phyloP scores from a whole-genome alignment of 2,888 invertebrate genomes.

The Fragum whitleyi region DNA sequence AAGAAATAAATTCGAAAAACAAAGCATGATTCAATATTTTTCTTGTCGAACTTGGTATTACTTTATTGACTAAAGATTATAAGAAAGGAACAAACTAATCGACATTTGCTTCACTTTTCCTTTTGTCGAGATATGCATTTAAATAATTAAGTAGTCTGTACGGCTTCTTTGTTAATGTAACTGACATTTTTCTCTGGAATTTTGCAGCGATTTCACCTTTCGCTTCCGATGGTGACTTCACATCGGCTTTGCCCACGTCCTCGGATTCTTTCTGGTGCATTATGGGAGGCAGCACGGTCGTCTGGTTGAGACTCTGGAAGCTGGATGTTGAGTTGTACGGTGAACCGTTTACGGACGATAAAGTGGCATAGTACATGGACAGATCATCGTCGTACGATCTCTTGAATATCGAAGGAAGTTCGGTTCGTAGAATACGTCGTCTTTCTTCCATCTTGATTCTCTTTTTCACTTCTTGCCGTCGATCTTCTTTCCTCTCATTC shows the following conservation, averaged over 20 bases:
- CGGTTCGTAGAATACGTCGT: conserved; percentile 70
- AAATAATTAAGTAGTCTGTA: conserved; percentile 41
- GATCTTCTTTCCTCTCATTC: conserved; percentile 73
- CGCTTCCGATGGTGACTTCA: not conserved
- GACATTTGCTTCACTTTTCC: conserved; percentile 45
- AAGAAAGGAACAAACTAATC: no score
- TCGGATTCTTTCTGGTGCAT: not conserved
- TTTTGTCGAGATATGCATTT: conserved; percentile 48
- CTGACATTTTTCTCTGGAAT: not conserved
- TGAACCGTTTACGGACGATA: not conserved
- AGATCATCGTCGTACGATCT: conserved; percentile 54
- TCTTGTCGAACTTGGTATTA: no score
- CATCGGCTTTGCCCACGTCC: not conserved
- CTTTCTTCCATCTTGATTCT: conserved; percentile 72
- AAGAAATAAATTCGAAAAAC: no score
- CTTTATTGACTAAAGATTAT: no score
- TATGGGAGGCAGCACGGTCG: conserved; percentile 7
- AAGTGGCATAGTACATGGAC: conserved; percentile 34
- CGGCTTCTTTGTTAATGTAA: conserved; percentile 22
- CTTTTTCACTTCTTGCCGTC: conserved; percentile 69
- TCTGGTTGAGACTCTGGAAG: not conserved
- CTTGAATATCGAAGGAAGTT: conserved; percentile 58
- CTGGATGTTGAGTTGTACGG: conserved; percentile 3
- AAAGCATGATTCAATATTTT: no score
- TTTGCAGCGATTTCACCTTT: not conserved